Evolutionary conservation across 2,113 vertebrate genomes (phyloP).

Genomic region (Perca flavescens): DNA sequence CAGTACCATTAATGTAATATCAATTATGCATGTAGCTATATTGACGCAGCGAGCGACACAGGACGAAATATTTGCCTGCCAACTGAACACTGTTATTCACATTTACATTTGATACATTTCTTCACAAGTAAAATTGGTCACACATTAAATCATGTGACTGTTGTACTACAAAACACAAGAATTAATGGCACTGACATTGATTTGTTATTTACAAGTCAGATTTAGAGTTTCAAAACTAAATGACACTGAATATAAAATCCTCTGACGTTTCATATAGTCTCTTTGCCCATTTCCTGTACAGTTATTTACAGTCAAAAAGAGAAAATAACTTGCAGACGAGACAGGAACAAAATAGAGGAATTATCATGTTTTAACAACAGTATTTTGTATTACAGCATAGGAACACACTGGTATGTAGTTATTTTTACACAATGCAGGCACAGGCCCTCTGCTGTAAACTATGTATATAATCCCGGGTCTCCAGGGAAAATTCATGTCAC

Average conservation of each 20-base stretch:
- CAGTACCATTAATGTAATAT: slow-evolving; percentile 10
- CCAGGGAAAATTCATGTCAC: slow-evolving; percentile 21
- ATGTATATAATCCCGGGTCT: slow-evolving; percentile 36
- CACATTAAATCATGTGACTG: neutral
- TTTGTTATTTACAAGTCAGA: slow-evolving; percentile 16
- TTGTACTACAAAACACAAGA: slow-evolving; percentile 10
- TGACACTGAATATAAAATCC: slow-evolving; percentile 8
- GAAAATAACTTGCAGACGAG: neutral
- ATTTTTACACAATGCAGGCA: slow-evolving; percentile 26
- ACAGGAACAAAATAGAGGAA: neutral
- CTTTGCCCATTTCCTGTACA: neutral
- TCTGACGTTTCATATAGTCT: neutral
- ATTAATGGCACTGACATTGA: slow-evolving; percentile 26
- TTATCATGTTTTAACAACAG: slow-evolving; percentile 1
- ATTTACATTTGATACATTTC: slow-evolving; percentile 30
- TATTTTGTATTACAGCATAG: neutral
- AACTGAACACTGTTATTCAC: slow-evolving; percentile 28
- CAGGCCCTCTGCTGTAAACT: slow-evolving; percentile 33
- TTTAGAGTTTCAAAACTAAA: slow-evolving; percentile 5
- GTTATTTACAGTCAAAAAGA: slow-evolving; percentile 25
- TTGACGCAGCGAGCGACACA: slow-evolving; percentile 13
- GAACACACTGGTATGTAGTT: neutral
- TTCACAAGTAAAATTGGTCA: slow-evolving; percentile 16
- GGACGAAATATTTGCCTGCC: neutral
- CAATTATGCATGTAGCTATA: slow-evolving; percentile 41